These are phyloP conservation scores for Trematomus loennbergii DNA, from an alignment of 2,113 vertebrate genomes.

Conservation along the genomic window DNA sequence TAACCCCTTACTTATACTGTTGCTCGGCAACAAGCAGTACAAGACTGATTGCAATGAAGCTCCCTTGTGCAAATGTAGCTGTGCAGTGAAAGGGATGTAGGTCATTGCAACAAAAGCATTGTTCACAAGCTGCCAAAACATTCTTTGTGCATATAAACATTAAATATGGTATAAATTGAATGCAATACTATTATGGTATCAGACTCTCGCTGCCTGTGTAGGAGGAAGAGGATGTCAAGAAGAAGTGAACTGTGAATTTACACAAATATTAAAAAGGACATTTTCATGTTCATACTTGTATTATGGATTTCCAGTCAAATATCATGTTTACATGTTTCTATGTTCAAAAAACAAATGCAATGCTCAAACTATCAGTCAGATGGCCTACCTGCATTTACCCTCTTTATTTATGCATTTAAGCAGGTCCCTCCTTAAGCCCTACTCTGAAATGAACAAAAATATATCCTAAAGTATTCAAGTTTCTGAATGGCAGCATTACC, in stretches of 20 bases:
- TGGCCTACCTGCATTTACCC: no score
- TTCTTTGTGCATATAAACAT: slow-evolving; percentile 55
- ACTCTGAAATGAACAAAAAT: no score
- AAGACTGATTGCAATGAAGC: slow-evolving; percentile 63
- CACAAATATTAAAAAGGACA: background rate
- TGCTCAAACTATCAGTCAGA: no score
- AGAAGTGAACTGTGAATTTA: slow-evolving; percentile 23
- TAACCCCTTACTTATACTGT: slow-evolving; percentile 70
- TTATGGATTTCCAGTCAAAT: no score
- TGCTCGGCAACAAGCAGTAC: slow-evolving; percentile 47
- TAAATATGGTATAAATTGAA: slow-evolving; percentile 40
- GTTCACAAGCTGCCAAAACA: slow-evolving; percentile 57
- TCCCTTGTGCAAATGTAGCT: slow-evolving; percentile 49
- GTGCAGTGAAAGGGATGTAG: slow-evolving; percentile 57
- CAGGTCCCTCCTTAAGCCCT: no score
- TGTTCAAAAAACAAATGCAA: no score
- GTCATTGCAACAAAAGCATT: slow-evolving; percentile 48
- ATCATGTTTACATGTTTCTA: no score
- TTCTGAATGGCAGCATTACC: background rate
- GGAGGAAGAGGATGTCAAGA: background rate
- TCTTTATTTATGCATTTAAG: no score
- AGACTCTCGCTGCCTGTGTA: background rate
- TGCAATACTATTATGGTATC: slow-evolving; percentile 19
- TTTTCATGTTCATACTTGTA: no score
- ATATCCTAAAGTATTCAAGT: background rate